Evolutionary conservation across 2,113 vertebrate species (phyloP), one percentile per base, ranked within the genome.

Genomic region (Archilochus colubris): DNA sequence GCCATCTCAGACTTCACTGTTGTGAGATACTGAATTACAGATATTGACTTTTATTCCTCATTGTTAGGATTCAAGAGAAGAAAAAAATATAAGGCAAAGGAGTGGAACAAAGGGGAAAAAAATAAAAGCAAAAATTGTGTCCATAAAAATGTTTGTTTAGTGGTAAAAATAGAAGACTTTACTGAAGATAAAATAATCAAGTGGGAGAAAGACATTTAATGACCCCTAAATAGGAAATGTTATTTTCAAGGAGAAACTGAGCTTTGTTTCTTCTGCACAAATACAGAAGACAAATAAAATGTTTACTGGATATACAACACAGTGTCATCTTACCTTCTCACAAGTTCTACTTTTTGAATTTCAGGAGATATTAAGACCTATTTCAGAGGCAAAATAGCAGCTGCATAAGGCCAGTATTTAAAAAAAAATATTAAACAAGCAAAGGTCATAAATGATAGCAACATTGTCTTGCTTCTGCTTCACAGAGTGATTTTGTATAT

Each of bases 131-230:
- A 97, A 95, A 92, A 94, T 83, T 70, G 38, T 50, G 88, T 83
- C 77, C 44, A 90, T 92, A 97, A 97, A 97, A 97, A 77, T 75
- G 59, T 73, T 83, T 67, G 91, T 94, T 97, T 97, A 90, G 79
- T 66, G 92, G 63, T 94, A 96, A 97, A 97, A 96, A 94, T 82
- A 97, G 94, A 93, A 53, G 67, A 92, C 75, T 96, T 95, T 78
- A 59, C 54, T 82, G 74, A 91, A 78, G 66, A 93, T n/a, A 84
- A 74, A 95, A 95, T 93, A 95, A 96, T 88, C 89, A 86, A 96
- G 78, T 62, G 78, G 9, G 10, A 95, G 57, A 82, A 36, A 93
- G 77, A 72, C 72, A 3, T 77, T 96, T 94, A 91, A 96, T 78
- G 87, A 77, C 36, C 68, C 48, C 50, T 83, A 95, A 88, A 94